Evolutionary conservation across 2,113 vertebrate genomes (phyloP).

Genomic region (Phrynosoma blainvillii): DNA sequence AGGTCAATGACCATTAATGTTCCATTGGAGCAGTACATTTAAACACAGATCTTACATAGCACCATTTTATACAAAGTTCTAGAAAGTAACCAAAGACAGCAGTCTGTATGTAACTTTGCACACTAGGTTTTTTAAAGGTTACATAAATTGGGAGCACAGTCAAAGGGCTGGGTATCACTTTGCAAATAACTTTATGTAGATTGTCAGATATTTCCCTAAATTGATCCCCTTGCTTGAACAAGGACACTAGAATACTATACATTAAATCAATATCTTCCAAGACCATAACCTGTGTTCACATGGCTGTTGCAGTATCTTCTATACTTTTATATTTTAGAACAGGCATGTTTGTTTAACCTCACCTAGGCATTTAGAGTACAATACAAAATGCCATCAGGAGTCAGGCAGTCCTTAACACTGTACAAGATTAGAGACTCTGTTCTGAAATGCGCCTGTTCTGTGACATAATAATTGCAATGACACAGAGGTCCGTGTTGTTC

Average conservation of each 20-base stretch:
- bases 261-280: background rate
- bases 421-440: background rate
- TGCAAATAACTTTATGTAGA: background rate
- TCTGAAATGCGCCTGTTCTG: background rate
- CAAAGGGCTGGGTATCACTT: background rate
- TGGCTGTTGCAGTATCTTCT: background rate
- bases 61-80: background rate
- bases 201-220: background rate
- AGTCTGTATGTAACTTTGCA: background rate
- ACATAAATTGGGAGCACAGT: background rate
- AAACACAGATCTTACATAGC: background rate
- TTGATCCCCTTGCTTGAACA: background rate
- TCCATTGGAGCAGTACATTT: conserved; percentile 44
- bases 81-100: background rate
- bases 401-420: background rate
- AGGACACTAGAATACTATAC: background rate
- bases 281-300: background rate
- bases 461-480: background rate
- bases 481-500: background rate
- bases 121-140: no score
- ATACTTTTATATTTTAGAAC: background rate
- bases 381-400: background rate
- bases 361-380: background rate
- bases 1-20: background rate
- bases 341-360: conserved; percentile 1